Base-by-base conservation (phyloP, 2,888 invertebrate genomes). In the Trachelus tabidus region DNA sequence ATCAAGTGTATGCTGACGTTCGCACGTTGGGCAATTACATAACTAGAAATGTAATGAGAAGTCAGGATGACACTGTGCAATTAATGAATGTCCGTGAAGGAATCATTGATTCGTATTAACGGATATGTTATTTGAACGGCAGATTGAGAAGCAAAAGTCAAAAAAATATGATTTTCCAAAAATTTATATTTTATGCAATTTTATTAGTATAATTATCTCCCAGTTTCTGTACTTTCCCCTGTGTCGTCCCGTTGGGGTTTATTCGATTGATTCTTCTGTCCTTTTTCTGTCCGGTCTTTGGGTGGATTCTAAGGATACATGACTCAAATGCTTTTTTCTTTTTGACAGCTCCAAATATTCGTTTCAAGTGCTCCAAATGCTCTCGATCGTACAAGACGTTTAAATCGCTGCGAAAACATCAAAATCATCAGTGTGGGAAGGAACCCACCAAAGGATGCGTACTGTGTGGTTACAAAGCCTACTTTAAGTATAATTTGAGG, bases 381-480 rank as follows among this genome's bases (percentile, higher is more conserved):
- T 15, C 12, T 34, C 31, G 15, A 9, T 31, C 34, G 6, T 92
- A 92, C 85, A 89, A 88, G 77, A 87, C 88, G 30, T 83, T 85
- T 73, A 84, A 86, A 79, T 90, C 90, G 68, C 84, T 92, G 71
- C 82, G 88, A 74, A 91, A 91, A 74, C 92, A 92, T 81, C 86
- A 86, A 76, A 88, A 87, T 73, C 88, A 90, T 80, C 92, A 92
- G 83, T 92, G 92, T 81, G 91, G 92, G 76, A 92, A 92, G 81
- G 87, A 89, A 77, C 92, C 92, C 0, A 89, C 90, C 71, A 93
- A 92, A 84, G 86, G 89, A 37, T 93, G 93, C 82, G 82, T 84
- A 1, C 85, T 90, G 75, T 93, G 93, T 81, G 83, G 82, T 4
- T 90, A 90, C 81, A 89, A 86, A 79, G 89, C 88, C 0, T 71